Percentiles rank a stretch among this genome's conserved stretches.
phyloP scores from a whole-genome alignment of 1,140 invertebrate genomes.

The Condylostylus longicornis region DNA sequence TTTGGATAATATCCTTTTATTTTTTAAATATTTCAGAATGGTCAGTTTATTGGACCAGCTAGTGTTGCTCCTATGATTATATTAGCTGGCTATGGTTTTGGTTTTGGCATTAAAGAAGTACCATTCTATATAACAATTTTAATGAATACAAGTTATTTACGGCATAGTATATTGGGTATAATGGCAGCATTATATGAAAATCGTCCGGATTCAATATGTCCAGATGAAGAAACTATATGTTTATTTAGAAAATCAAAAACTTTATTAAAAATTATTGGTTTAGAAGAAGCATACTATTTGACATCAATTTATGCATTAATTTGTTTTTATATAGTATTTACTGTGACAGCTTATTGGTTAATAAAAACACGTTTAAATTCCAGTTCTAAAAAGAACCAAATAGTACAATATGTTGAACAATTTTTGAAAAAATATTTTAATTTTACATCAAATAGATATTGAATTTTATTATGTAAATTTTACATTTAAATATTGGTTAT shows the following conservation, averaged over 20 bases:
- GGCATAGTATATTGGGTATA: constrained; percentile 59
- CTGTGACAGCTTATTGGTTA: constrained; percentile 20
- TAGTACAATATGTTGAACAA: constrained; percentile 16
- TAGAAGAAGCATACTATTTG: constrained; percentile 21
- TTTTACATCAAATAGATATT: constrained; percentile 30
- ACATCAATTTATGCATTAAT: constrained; percentile 21
- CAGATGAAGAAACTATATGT: constrained; percentile 48
- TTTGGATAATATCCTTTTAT: background rate
- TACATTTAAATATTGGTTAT: too few relatives aligned
- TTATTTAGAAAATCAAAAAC: constrained; percentile 46
- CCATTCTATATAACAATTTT: constrained; percentile 49
- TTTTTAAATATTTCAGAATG: constrained; percentile 42
- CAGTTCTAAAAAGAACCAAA: constrained; percentile 10
- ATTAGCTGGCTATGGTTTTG: constrained; percentile 59
- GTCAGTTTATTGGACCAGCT: constrained; percentile 61
- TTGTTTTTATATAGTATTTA: constrained; percentile 24
- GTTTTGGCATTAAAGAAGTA: constrained; percentile 39
- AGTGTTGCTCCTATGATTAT: constrained; percentile 59
- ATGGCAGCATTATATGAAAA: constrained; percentile 63
- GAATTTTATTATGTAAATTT: too few relatives aligned
- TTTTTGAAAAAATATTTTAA: constrained; percentile 25
- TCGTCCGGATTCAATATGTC: constrained; percentile 49
- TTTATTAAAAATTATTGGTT: constrained; percentile 23
- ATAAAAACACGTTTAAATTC: constrained; percentile 22
- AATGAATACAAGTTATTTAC: constrained; percentile 71